Base-by-base conservation (phyloP, 1,140 invertebrate genomes). In the Tetramorium alpestre region DNA sequence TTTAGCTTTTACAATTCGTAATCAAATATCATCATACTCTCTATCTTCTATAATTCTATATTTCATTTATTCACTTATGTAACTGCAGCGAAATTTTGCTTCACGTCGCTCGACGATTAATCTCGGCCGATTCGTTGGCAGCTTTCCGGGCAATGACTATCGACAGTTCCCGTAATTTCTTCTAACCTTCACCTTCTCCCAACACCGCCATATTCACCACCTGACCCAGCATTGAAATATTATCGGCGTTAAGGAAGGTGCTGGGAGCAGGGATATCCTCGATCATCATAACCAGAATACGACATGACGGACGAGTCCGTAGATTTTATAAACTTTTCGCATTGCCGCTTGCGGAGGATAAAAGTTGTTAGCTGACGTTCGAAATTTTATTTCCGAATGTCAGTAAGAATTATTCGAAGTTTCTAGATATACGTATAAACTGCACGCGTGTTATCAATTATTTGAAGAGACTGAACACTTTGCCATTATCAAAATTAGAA, bases 101-200 rank as follows among this genome's bases (percentile, higher is more conserved):
- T 82, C 70, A 60, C 51, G 18, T 70, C 44, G 33, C n/a, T 25
- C 41, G 60, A 62, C 73, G 58, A 85, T 85, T 77, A 85, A 77
- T 85, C 72, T 64, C 72, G 58, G 44, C 51, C 73, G 47, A 85
- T 85, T 85, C 81, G 56, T 77, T 65, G 70, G 58, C 60, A 85
- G 73, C 44, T 77, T 76, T 65, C 70, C 44, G 73, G 73, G 44
- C 72, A 78, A 85, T 78, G 82, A 85, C 33, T 85, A 85, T 85
- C 72, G 72, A 78, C 72, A 78, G 82, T 85, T 85, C n/a, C 72
- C 58, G 38, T 62, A 70, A 75, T 88, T 73, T 88, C 49, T 76
- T 72, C 44, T 70, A 77, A 54, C 54, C 47, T 70, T 44, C 56
- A 25, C 11, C 69, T 33, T 80, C 41, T 33, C 33, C 49, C 85